Conservation (phyloP, 1,140 invertebrate genomes). For the Asbolus verrucosus region DNA sequence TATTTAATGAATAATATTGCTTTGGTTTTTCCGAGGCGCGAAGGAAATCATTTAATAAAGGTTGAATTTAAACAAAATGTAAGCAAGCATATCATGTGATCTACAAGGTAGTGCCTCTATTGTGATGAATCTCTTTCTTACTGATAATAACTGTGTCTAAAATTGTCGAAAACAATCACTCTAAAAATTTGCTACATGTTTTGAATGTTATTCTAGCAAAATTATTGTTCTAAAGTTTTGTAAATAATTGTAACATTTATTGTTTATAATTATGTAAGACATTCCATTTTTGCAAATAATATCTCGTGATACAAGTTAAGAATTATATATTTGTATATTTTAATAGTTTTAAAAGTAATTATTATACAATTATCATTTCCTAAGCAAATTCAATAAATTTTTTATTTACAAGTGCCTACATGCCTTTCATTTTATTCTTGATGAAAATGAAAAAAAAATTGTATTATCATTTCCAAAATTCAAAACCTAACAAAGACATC, state of each 20-base stretch:
- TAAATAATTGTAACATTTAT: constrained; percentile 38
- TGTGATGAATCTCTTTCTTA: constrained; percentile 52
- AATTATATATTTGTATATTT: constrained; percentile 51
- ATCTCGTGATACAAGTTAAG: constrained; percentile 35
- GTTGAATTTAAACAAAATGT: too few species aligned
- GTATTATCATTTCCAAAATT: too few species aligned
- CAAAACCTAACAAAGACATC: too few species aligned
- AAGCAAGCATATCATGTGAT: constrained; percentile 58
- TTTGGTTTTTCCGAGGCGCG: constrained; percentile 22
- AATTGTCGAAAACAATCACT: constrained; percentile 46
- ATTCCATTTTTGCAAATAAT: constrained; percentile 46
- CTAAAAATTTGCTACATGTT: constrained; percentile 24
- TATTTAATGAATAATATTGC: constrained; percentile 25
- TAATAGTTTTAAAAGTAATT: constrained; percentile 13
- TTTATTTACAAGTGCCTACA: not conserved
- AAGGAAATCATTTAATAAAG: too few species aligned
- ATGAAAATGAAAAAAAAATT: too few species aligned
- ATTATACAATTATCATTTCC: constrained; percentile 22
- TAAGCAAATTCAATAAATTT: constrained; percentile 5
- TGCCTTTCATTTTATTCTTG: too few species aligned
- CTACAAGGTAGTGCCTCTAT: constrained; percentile 59
- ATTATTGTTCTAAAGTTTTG: constrained; percentile 32
- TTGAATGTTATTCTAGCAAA: constrained; percentile 35
- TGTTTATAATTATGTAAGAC: constrained; percentile 19
- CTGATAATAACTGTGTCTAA: not conserved